Percentiles rank a stretch among this genome's conserved stretches.
Conservation (phyloP, 2,888 invertebrate species). For the Pollenia angustigena region DNA sequence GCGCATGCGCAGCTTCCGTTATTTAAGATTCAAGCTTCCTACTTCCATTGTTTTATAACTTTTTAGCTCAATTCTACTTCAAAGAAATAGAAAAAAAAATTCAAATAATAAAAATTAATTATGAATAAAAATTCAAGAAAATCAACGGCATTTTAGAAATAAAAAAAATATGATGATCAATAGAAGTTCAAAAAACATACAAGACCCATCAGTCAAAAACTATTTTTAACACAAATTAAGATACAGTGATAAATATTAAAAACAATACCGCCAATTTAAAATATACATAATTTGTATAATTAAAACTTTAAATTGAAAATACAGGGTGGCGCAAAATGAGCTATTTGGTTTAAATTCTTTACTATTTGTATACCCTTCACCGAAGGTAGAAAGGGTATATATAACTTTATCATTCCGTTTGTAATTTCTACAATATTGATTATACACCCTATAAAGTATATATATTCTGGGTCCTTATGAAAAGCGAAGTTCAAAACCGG, state of each 20-base stretch:
- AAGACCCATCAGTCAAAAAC: constrained; percentile 4
- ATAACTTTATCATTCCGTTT: no score
- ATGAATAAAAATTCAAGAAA: not conserved
- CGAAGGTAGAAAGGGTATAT: no score
- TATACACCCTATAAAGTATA: no score
- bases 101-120: not conserved
- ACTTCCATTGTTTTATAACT: not conserved
- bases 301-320: constrained; percentile 2
- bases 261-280: not conserved
- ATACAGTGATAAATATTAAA: not conserved
- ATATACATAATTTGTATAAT: not conserved
- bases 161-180: not conserved
- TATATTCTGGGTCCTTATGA: no score
- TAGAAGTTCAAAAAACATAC: not conserved
- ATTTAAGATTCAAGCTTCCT: constrained; percentile 19
- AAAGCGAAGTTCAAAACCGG: no score
- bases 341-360: no score
- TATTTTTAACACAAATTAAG: not conserved
- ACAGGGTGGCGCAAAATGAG: no score
- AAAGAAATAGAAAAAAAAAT: not conserved
- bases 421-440: no score
- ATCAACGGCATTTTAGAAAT: not conserved
- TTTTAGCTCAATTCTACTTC: not conserved
- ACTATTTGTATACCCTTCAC: no score
- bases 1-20: constrained; percentile 17